These are phyloP conservation scores for Suncus etruscus DNA, from an alignment of 2,113 vertebrate genomes.

Conservation along the genomic window DNA sequence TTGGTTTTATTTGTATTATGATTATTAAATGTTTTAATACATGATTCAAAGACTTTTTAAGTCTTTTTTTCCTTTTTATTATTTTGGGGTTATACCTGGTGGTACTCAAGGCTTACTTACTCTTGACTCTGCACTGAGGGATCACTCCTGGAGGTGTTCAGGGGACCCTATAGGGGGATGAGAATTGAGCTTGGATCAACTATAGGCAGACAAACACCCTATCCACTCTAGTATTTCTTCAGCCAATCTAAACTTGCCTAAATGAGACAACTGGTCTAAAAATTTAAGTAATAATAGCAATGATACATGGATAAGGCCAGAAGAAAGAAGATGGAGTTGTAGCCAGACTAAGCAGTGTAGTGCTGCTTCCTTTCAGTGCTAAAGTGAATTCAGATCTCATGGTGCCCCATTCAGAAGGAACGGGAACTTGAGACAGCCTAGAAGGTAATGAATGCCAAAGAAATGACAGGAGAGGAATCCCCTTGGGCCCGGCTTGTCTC, in stretches of 20 bases:
- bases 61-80: too few species aligned
- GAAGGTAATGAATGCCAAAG: neutral
- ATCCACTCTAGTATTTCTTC: too few species aligned
- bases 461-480: neutral
- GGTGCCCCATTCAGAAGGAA: neutral
- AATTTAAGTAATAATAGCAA: neutral
- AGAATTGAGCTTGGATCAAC: too few species aligned
- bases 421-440: constrained; percentile 6
- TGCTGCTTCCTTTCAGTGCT: neutral
- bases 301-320: neutral
- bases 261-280: neutral
- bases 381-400: neutral
- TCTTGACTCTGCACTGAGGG: too few species aligned
- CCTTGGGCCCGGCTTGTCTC: neutral
- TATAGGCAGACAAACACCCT: too few species aligned
- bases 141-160: too few species aligned
- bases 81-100: too few species aligned
- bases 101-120: too few species aligned
- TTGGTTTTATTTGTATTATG: neutral
- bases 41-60: too few species aligned
- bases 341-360: neutral
- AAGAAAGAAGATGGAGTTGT: neutral
- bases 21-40: neutral
- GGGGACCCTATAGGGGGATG: too few species aligned
- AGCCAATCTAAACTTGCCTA: neutral